Evolutionary conservation across 2,888 invertebrate genomes (phyloP), one percentile per base, ranked within the genome.

Genomic region (Pseudolycoriella hygida): DNA sequence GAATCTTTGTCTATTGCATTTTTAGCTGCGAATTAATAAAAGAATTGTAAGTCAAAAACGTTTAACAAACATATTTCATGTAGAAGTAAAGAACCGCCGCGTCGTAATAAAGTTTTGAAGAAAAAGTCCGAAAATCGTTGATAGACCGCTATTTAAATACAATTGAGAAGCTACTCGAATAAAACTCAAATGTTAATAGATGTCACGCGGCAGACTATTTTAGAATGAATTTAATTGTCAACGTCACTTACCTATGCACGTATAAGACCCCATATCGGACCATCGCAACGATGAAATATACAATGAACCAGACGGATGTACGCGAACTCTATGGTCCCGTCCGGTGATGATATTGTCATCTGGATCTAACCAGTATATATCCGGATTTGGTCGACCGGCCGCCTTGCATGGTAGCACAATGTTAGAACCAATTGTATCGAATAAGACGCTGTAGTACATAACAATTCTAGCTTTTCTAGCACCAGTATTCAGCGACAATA

Each of bases 231-330:
- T n/a, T n/a, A n/a, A n/a, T n/a, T n/a, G n/a, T n/a, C n/a, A n/a
- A n/a, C n/a, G n/a, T n/a, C 25, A 25, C 25, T 8, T 25, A 25
- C 25, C 25, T 12, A 76, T 67, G 59, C 93, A 93, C 1, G 71
- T 77, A 61, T 79, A 89, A 17, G 70, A 70, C 4, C 89, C 90
- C 88, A 89, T 87, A 54, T 87, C 83, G 10, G 69, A 63, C 83
- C 85, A 93, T 38, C 67, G 67, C 6, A 89, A 67, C 11, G 73
- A 67, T 17, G 70, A 65, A 53, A 93, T 82, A 37, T 84, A 57
- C 19, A 93, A 67, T 53, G 84, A 83, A 1, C 92, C 92, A 53
- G 76, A 79, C 3, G 74, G 72, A 48, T 83, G 66, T 50, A 75
- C 68, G 66, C 67, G 63, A 50, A 69, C 63, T 49, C 71, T 68